Conservation (phyloP, 2,113 vertebrate species). For the Erythrolamprus reginae region DNA sequence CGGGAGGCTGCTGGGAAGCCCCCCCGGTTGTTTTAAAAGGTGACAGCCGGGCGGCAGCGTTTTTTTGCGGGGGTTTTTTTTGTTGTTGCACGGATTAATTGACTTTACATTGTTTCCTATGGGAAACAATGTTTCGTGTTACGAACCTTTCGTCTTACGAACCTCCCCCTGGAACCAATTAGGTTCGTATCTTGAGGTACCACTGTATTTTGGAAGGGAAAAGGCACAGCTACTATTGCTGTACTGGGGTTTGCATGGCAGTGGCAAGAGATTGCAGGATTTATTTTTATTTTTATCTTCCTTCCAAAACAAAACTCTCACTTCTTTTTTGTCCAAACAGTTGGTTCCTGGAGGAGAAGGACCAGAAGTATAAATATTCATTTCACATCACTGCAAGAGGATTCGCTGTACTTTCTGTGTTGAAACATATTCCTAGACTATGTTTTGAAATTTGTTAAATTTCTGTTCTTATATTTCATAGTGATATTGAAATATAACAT, state of each 20-base stretch:
- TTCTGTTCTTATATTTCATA: constrained; percentile 32
- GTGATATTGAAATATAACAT: constrained; percentile 39
- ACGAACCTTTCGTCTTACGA: too few species aligned
- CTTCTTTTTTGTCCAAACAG: constrained; percentile 62
- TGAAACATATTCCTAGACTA: neutral
- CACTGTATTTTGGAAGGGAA: neutral
- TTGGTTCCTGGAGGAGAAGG: constrained; percentile 98
- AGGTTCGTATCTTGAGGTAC: too few species aligned
- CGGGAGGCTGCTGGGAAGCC: too few species aligned
- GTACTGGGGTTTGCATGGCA: neutral
- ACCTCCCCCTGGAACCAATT: too few species aligned
- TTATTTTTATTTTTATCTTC: neutral
- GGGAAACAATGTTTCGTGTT: too few species aligned
- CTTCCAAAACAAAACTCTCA: too few species aligned
- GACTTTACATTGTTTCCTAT: too few species aligned
- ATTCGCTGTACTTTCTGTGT: constrained; percentile 7
- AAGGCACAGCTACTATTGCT: neutral
- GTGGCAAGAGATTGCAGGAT: neutral
- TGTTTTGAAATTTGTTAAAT: neutral
- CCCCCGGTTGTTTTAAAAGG: too few species aligned
- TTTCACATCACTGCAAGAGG: constrained; percentile 28
- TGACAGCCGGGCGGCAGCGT: too few species aligned
- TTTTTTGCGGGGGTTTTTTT: too few species aligned
- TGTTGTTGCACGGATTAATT: too few species aligned
- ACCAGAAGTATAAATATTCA: constrained; percentile 82